A percentile compares a stretch with the other conserved stretches of the same genome.
phyloP scores from a whole-genome alignment of 2,888 invertebrate genomes.

The Agrochola lota region DNA sequence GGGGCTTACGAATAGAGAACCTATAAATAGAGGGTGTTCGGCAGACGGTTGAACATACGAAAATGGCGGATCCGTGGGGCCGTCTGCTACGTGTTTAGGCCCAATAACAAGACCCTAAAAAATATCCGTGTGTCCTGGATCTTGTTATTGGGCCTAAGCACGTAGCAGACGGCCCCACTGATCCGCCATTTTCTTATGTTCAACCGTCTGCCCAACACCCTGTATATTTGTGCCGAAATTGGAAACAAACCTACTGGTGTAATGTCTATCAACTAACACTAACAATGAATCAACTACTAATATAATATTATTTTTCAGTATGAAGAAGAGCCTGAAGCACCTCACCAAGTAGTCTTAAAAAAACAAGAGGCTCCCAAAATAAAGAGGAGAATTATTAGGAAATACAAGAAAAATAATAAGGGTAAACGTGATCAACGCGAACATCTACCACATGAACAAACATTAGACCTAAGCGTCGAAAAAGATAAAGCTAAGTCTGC shows the following conservation, averaged over 20 bases:
- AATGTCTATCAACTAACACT: background rate
- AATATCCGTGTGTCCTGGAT: no score
- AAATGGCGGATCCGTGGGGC: no score
- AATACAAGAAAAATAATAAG: constrained; percentile 33
- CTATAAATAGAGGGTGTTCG: no score
- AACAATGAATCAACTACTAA: background rate
- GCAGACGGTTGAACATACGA: no score
- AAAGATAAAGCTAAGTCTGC: constrained; percentile 11
- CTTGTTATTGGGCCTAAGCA: no score
- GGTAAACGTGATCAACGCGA: background rate
- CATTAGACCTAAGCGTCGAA: constrained; percentile 7
- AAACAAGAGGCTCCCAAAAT: constrained; percentile 10
- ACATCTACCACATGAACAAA: constrained; percentile 1
- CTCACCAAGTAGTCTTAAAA: background rate
- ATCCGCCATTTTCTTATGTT: no score
- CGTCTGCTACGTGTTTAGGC: no score
- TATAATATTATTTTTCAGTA: constrained; percentile 21
- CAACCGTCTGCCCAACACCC: no score
- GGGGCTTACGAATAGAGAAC: background rate
- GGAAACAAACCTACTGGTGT: background rate
- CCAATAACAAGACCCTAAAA: no score
- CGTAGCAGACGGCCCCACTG: no score
- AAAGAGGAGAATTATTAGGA: constrained; percentile 24
- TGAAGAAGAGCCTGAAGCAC: background rate
- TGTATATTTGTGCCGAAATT: background rate